Evolutionary conservation across 2,888 invertebrate species (phyloP), one percentile per base, ranked within the genome.

Genomic region (Cosmopolites sordidus): DNA sequence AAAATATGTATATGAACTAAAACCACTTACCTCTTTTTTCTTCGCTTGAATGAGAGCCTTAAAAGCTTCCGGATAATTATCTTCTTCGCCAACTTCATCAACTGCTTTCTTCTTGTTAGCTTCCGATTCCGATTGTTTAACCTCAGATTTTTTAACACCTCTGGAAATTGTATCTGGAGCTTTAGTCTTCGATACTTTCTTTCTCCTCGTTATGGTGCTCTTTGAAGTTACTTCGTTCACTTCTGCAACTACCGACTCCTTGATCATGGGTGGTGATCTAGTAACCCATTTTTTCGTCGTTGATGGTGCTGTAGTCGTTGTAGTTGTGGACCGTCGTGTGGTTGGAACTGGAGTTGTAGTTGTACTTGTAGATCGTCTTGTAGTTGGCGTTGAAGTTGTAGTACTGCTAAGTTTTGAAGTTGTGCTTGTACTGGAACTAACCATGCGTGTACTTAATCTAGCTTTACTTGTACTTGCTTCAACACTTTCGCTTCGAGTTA

Each of bases 11-110:
- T 27, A 27, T 27, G 9, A 27, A 27, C 27, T 33, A 33, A 33
- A 40, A 16, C 9, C 18, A 56, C 65, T 61, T 61, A 72, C 71
- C 67, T 67, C 64, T 51, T 64, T 60, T 58, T 73, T 69, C 72
- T 83, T 83, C 45, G 82, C 78, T 71, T 82, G 80, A 43, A 84
- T 73, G 48, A 83, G 69, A n/a, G 82, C 79, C 66, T 83, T 84
- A 66, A 83, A 84, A 64, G 79, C 79, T 64, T 79, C 81, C 14
- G 83, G 83, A 69, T 84, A 84, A 64, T 84, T 84, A 65, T 82
- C 83, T 1, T 68, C 61, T 60, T 83, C 82, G 58, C 79, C 81
- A 37, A 75, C 73, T 52, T 81, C 78, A 65, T 83, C 83, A 56
- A 78, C 77, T 16, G 75, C 68, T 27, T 56, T 64, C 22, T 59